Evolutionary conservation across 2,797 vertebrate species (phyloP).

Genomic region (Diplodus puntazzo): DNA sequence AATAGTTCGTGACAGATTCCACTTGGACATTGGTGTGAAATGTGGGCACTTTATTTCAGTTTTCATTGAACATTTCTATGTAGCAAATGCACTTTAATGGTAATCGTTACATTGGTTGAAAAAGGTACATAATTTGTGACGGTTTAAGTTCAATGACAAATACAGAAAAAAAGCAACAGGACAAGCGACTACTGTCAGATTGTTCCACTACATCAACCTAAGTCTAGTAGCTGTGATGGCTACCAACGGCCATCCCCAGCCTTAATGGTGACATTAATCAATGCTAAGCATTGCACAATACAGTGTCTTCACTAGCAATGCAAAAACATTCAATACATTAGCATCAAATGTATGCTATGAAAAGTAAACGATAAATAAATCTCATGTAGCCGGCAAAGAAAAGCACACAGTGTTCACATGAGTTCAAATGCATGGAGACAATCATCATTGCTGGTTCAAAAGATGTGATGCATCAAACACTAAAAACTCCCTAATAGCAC

Average conservation of each 20-base stretch:
- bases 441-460: constrained; percentile 72
- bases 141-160: constrained; percentile 66
- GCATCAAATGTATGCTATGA: constrained; percentile 62
- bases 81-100: constrained; percentile 82
- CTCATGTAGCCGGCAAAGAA: constrained; percentile 53
- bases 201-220: constrained; percentile 75
- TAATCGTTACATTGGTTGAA: constrained; percentile 75
- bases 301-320: constrained; percentile 76
- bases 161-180: constrained; percentile 74
- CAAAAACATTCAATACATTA: constrained; percentile 79
- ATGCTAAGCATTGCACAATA: constrained; percentile 74
- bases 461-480: constrained; percentile 54
- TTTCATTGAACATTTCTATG: constrained; percentile 73
- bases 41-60: constrained; percentile 82
- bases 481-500: constrained; percentile 54
- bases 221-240: constrained; percentile 62
- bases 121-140: constrained; percentile 72
- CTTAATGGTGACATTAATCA: constrained; percentile 58
- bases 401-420: constrained; percentile 67
- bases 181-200: constrained; percentile 73
- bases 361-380: constrained; percentile 55
- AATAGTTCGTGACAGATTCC: constrained; percentile 25
- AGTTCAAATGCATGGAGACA: constrained; percentile 66
- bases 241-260: constrained; percentile 39
- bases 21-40: constrained; percentile 69